A percentile compares a stretch with the other conserved stretches of the same genome.
These are phyloP conservation scores for Stramonita haemastoma DNA, from an alignment of 2,888 invertebrate genomes.

Conservation along the genomic window DNA sequence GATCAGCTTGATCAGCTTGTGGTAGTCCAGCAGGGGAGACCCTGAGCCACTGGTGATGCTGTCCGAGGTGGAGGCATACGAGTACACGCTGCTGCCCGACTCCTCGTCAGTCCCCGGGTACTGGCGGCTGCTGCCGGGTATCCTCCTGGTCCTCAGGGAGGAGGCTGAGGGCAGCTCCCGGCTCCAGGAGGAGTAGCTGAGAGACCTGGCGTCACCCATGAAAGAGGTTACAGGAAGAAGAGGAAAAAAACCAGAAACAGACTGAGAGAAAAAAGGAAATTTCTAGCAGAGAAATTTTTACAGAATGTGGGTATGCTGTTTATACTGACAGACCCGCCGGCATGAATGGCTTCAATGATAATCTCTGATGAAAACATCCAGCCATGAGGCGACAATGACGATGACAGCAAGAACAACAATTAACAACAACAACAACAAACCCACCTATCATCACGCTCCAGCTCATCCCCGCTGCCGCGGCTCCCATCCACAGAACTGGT, in stretches of 20 bases:
- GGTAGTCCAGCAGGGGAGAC: constrained; percentile 59
- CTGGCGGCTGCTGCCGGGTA: neutral
- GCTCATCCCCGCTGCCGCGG: constrained; percentile 28
- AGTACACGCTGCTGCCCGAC: constrained; percentile 45
- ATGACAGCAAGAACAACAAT: neutral
- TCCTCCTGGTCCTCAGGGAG: neutral
- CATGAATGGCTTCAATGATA: no score
- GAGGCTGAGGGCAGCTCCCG: constrained; percentile 25
- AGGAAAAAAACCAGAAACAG: neutral
- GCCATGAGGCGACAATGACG: neutral
- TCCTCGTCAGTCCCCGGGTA: constrained; percentile 30
- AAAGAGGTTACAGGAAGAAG: neutral
- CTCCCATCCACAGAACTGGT: constrained; percentile 20
- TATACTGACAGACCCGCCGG: no score
- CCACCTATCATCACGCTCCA: constrained; percentile 13
- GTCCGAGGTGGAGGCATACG: constrained; percentile 50
- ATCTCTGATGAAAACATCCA: neutral
- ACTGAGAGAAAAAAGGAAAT: neutral
- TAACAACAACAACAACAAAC: neutral
- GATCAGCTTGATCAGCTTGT: constrained; percentile 61
- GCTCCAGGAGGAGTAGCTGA: constrained; percentile 21
- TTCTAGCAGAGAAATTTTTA: no score
- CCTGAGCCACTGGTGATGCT: constrained; percentile 46
- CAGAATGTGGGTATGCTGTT: no score
- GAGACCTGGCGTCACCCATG: neutral